Evolutionary conservation across 92 coral and sea anemone genomes (phyloP).

Genomic region (Epizoanthus scotinus): DNA sequence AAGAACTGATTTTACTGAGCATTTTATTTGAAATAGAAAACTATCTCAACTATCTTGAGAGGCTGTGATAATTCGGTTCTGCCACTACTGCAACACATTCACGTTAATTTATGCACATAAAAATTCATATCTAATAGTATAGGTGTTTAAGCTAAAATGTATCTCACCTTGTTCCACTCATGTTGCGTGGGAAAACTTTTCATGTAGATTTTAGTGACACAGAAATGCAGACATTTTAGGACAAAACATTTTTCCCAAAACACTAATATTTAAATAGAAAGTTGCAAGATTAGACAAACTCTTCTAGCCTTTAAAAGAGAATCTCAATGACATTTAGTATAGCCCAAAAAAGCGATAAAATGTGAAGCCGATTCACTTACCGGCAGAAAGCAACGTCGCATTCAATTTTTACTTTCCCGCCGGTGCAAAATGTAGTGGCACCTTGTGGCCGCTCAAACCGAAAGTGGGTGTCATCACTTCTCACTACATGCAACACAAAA

Average conservation of each 20-base stretch:
- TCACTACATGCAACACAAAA: background rate
- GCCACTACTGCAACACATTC: conserved; percentile 20
- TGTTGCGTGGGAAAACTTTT: conserved; percentile 7
- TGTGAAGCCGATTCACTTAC: conserved; percentile 19
- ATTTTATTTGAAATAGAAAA: conserved; percentile 6
- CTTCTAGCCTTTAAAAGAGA: conserved; percentile 12
- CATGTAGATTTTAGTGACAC: conserved; percentile 9
- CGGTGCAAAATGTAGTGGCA: background rate
- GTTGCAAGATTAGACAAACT: conserved; percentile 17
- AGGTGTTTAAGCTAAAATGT: background rate
- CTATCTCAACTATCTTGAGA: conserved; percentile 14
- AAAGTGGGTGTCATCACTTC: conserved; percentile 4
- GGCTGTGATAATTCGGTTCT: conserved; percentile 11
- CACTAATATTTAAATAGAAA: background rate
- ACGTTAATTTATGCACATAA: conserved; percentile 13
- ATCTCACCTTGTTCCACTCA: conserved; percentile 20
- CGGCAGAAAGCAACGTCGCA: conserved; percentile 15
- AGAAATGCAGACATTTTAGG: conserved; percentile 21
- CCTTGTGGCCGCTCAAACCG: background rate
- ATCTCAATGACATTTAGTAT: conserved; percentile 13
- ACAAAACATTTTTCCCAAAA: conserved; percentile 10
- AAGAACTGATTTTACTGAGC: conserved; percentile 3
- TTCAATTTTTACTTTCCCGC: conserved; percentile 19
- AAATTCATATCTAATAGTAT: conserved; percentile 14
- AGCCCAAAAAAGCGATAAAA: conserved; percentile 11